Percentiles rank a stretch among this genome's conserved stretches.
Conservation (phyloP, 2,888 invertebrate species). For the Nemoura dubitans region DNA sequence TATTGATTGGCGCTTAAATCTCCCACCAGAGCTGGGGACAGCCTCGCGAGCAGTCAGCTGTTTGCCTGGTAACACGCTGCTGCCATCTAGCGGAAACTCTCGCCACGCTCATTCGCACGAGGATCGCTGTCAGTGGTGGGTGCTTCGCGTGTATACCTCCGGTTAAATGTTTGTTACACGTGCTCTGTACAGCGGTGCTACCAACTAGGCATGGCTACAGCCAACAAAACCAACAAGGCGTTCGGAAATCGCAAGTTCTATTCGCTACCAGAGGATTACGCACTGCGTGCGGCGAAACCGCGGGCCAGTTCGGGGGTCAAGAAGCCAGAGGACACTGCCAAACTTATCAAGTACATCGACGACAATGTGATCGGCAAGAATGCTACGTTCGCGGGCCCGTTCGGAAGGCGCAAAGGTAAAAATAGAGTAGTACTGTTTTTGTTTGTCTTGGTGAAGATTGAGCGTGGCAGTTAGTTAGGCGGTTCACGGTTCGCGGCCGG, state of each 20-base stretch:
- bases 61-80: neutral
- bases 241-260: slow-evolving; percentile 55
- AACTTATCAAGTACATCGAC: slow-evolving; percentile 80
- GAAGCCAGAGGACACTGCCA: slow-evolving; percentile 72
- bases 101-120: neutral
- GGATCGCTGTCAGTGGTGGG: slow-evolving; percentile 2
- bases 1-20: neutral
- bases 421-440: neutral
- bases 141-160: neutral
- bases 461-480: neutral
- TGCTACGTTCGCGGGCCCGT: slow-evolving; percentile 83
- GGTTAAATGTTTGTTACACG: neutral
- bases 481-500: neutral
- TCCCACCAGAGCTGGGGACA: neutral
- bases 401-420: slow-evolving; percentile 82
- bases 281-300: slow-evolving; percentile 51
- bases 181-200: neutral
- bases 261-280: slow-evolving; percentile 55
- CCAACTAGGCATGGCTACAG: neutral
- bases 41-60: neutral
- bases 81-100: neutral
- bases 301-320: slow-evolving; percentile 58
- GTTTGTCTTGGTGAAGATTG: slow-evolving; percentile 9
- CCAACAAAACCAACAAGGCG: slow-evolving; percentile 50
- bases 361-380: slow-evolving; percentile 83